Base-by-base conservation (phyloP, 2,113 vertebrate species). In the Scolopax mira region DNA sequence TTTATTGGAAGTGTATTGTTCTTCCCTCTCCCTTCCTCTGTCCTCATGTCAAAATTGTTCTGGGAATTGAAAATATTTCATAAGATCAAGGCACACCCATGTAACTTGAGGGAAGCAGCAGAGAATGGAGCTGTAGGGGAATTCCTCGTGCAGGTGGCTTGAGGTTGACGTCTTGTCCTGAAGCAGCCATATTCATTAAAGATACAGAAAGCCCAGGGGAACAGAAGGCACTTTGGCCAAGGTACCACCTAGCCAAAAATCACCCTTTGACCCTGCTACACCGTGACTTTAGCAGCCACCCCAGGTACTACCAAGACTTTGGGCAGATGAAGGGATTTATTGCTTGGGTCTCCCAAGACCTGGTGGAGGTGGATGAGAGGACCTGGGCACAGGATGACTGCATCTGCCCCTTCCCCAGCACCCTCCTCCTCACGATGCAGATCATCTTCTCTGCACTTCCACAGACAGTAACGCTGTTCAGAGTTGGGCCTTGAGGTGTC, bases 351-450 rank as follows among this genome's bases (percentile, higher is more conserved):
- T 75, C 2, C 35, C 42, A 42, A 16, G 41, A 42, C 15, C 41
- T 42, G 41, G 41, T 23, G 52, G 33, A 27, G 41, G 7, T 69
- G 42, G 62, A 67, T 58, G 54, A 55, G 39, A 48, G 16, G 13
- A 39, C 24, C 24, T 71, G 57, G 12, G 6, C 3, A 8, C 46
- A 69, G 13, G 7, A 5, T 73, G 30, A 33, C 31, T 54, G 25
- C 19, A 28, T 30, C 19, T 31, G 5, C 6, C 7, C 14, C 8
- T 37, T 93, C 12, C 48, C 18, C 28, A 84, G 37, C 27, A 74
- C 7, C 4, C 11, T 6, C 7, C 5, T 83, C 9, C n/a, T 46
- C 19, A 18, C 1, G 0, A 0, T 48, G 37, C 44, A 58, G 16
- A 46, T 80, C 23, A 30, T 28, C 23, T 69, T 24, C 41, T 77